Evolutionary conservation across 2,113 vertebrate genomes (phyloP).

Genomic region (Caranx ignobilis): DNA sequence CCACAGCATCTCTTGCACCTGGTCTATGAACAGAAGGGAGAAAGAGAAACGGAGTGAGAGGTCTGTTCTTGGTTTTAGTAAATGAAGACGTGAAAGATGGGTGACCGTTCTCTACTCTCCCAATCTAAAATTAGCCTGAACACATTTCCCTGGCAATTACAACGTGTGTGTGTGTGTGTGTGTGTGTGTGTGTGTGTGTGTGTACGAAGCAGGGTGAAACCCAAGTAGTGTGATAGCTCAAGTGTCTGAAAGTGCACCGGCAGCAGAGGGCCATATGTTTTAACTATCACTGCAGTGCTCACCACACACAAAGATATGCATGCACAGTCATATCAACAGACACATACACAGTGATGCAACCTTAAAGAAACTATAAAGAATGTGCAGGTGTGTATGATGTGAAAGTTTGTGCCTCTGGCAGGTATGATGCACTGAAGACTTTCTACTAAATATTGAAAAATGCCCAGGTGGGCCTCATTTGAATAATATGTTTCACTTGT

Average conservation of each 20-base stretch:
- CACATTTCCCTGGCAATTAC: conserved; percentile 80
- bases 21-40: conserved; percentile 83
- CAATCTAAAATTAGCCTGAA: conserved; percentile 87
- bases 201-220: conserved; percentile 76
- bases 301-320: conserved; percentile 30
- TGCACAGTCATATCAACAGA: background rate
- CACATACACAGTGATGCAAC: background rate
- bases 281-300: conserved; percentile 63
- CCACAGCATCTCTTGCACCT: conserved; percentile 83
- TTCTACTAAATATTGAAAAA: conserved; percentile 28
- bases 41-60: conserved; percentile 21
- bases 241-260: conserved; percentile 79
- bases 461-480: conserved; percentile 1
- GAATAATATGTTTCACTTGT: conserved; percentile 21
- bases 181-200: conserved; percentile 17
- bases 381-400: background rate
- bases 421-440: background rate
- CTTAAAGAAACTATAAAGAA: background rate
- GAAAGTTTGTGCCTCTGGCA: background rate
- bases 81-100: conserved; percentile 62
- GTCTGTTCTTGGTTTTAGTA: conserved; percentile 59
- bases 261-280: conserved; percentile 74
- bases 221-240: conserved; percentile 74
- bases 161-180: conserved; percentile 32
- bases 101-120: conserved; percentile 64